Evolutionary conservation across 2,888 invertebrate species (phyloP), one percentile per base, ranked within the genome.

Genomic region (Epirrhoe alternata): DNA sequence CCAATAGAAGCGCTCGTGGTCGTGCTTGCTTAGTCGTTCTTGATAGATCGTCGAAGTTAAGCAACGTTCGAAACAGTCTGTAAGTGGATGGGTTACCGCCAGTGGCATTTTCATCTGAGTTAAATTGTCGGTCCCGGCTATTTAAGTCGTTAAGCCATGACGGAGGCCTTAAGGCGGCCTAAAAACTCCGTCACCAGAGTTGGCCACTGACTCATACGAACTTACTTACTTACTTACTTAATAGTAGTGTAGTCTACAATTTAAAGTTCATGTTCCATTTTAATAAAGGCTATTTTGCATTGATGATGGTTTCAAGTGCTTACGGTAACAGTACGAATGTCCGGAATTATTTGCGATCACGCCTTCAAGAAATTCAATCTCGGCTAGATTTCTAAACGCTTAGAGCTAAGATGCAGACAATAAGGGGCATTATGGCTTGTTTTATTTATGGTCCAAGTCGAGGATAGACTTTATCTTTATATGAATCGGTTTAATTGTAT

Each of bases 291-390:
- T 17, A 50, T 17, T 58, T 58, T 51, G 7, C 58, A 51, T 24
- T 59, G 35, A 59, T 51, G n/a, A n/a, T 12, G 5, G 38, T 30
- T 30, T 24, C 14, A 16, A 59, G 59, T 59, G 51, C 16, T 35
- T 33, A 16, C 10, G 35, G 24, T 14, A 56, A 65, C 66, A 64
- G 60, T 56, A 64, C 33, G 61, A 66, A 68, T 64, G 58, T 59
- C 66, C 58, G 70, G 80, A 74, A 81, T 82, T 85, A 85, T 86
- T 84, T 73, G 78, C 80, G 78, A 80, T 83, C 78, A 80, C 73
- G 80, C 80, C 81, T 76, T 71, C 79, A 75, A 82, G 82, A 82
- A 84, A 87, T 87, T 86, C 81, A 86, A 87, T 86, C 83, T 82
- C 73, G 77, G 72, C 72, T 76, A 76, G 77, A 80, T 88, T 87